Evolutionary conservation across 2,888 invertebrate species (phyloP).

Genomic region (Meliscaeva auricollis): DNA sequence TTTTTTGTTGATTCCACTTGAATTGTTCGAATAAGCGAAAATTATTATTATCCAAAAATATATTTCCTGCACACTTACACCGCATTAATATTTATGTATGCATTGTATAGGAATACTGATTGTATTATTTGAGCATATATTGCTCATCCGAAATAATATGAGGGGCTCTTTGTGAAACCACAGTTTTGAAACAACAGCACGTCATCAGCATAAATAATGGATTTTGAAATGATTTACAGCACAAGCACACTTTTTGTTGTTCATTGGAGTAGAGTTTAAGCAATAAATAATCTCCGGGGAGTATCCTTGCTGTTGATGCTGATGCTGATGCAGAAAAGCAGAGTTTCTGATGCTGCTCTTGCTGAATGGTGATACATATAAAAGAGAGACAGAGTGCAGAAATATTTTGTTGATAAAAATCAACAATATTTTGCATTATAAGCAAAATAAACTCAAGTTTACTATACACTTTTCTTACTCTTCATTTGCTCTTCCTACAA

Average conservation of each 20-base stretch:
- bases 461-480: not conserved
- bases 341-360: too few relatives aligned
- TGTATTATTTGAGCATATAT: not conserved
- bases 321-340: not conserved
- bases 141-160: constrained; percentile 13
- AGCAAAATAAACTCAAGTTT: constrained; percentile 10
- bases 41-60: constrained; percentile 17
- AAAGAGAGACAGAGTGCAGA: not conserved
- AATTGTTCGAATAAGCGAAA: constrained; percentile 25
- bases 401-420: constrained; percentile 31
- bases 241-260: constrained; percentile 31
- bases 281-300: constrained; percentile 28
- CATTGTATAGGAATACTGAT: not conserved
- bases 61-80: constrained; percentile 10
- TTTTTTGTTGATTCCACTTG: not conserved
- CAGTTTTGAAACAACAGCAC: constrained; percentile 41
- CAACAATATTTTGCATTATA: constrained; percentile 33
- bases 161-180: constrained; percentile 21
- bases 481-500: not conserved
- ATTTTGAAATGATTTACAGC: constrained; percentile 41
- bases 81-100: not conserved
- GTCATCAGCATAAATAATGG: constrained; percentile 44
- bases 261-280: constrained; percentile 36
- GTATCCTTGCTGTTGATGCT: constrained; percentile 7
- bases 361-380: not conserved